phyloP scores from a whole-genome alignment of 1,140 invertebrate genomes.

The Drosophila santomea region DNA sequence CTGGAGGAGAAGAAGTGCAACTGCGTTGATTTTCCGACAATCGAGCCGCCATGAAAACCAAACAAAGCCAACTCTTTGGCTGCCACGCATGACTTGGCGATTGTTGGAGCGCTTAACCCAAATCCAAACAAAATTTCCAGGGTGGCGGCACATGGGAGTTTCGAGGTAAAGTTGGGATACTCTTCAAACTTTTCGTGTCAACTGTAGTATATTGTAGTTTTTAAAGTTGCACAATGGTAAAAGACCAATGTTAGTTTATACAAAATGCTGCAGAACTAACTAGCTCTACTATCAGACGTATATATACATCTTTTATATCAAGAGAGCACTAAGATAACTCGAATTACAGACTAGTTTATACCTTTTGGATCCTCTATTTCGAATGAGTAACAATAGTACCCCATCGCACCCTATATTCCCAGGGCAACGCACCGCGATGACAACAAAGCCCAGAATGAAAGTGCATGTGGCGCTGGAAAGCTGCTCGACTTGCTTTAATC shows the following conservation, averaged over 20 bases:
- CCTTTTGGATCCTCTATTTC: too few relatives aligned
- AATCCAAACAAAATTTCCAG: conserved; percentile 45
- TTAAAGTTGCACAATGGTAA: background rate
- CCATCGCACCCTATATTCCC: background rate
- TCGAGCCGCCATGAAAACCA: conserved; percentile 17
- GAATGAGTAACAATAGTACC: too few relatives aligned
- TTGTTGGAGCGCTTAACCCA: conserved; percentile 75
- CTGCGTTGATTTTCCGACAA: conserved; percentile 31
- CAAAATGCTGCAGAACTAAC: background rate
- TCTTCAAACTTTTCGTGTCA: background rate
- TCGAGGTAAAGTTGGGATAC: background rate
- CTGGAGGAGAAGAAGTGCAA: conserved; percentile 43
- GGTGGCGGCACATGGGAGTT: background rate
- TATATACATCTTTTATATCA: too few relatives aligned
- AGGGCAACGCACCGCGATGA: conserved; percentile 40
- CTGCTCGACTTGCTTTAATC: conserved; percentile 66
- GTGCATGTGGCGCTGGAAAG: conserved; percentile 58
- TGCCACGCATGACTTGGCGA: conserved; percentile 69
- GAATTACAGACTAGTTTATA: too few relatives aligned
- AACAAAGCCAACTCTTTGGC: conserved; percentile 46
- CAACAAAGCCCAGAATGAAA: conserved; percentile 59
- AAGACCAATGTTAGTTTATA: background rate
- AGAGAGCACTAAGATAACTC: too few relatives aligned
- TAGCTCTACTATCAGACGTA: background rate
- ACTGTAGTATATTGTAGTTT: too few relatives aligned